Evolutionary conservation across 1,140 invertebrate species (phyloP).

Genomic region (Heliconius eleuchia): DNA sequence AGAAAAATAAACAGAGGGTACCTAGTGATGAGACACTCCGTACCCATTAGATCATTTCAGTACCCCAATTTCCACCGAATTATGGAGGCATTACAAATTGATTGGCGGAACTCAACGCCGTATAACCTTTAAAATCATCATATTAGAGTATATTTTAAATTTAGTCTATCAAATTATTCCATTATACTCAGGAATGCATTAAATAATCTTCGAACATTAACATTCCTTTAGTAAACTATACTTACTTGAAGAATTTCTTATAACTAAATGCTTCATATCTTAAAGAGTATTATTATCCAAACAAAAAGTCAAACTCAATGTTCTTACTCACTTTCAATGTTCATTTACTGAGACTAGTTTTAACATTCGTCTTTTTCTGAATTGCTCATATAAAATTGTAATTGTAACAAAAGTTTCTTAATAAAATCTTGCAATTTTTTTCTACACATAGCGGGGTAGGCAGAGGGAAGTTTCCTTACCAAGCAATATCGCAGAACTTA

Average conservation of each 20-base stretch:
- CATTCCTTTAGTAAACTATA: slow-evolving; percentile 54
- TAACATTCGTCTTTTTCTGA: neutral
- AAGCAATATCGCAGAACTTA: no score
- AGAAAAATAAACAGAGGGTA: no score
- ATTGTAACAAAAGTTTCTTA: neutral
- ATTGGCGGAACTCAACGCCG: no score
- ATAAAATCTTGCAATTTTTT: no score
- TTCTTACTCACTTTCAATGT: neutral
- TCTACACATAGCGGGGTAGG: no score
- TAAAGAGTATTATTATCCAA: slow-evolving; percentile 10
- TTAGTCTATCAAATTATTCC: neutral
- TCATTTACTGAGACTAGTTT: neutral
- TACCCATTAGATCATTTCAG: no score
- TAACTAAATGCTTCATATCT: slow-evolving; percentile 31
- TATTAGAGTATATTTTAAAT: neutral
- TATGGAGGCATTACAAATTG: no score
- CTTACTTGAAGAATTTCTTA: slow-evolving; percentile 49
- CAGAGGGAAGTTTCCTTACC: no score
- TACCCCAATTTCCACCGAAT: no score
- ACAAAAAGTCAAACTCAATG: neutral
- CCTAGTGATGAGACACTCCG: no score
- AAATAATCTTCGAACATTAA: slow-evolving; percentile 42
- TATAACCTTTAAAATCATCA: neutral
- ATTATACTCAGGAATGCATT: neutral
- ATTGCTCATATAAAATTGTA: neutral